phyloP scores from a whole-genome alignment of 2,888 invertebrate species.

The Microplitis deprimator region DNA sequence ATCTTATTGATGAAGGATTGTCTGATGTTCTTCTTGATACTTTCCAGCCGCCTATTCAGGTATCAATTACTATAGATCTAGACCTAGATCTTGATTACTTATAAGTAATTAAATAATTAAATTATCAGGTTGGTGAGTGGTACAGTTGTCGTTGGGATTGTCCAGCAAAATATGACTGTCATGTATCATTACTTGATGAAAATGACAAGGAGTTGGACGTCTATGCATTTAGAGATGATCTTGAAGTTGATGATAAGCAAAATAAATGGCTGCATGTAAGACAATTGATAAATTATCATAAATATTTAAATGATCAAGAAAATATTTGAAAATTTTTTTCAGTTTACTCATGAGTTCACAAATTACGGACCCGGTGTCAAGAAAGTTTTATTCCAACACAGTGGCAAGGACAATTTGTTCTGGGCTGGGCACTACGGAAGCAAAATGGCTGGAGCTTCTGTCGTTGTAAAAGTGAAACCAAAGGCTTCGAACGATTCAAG shows the following conservation, averaged over 20 bases:
- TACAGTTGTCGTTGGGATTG: background rate
- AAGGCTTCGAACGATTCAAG: background rate
- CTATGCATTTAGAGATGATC: background rate
- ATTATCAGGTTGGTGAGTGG: constrained; percentile 4
- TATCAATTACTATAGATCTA: constrained; percentile 46
- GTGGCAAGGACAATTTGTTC: constrained; percentile 75
- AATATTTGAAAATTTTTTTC: background rate
- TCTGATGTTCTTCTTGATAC: constrained; percentile 70
- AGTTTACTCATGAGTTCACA: constrained; percentile 73
- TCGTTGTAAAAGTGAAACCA: constrained; percentile 56
- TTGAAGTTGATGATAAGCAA: background rate
- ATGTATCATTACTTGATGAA: background rate
- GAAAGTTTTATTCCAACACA: constrained; percentile 73
- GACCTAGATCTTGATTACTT: no score
- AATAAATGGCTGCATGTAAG: constrained; percentile 32
- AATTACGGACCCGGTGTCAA: constrained; percentile 73
- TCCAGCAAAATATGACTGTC: background rate
- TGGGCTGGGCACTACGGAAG: constrained; percentile 80
- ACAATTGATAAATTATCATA: no score
- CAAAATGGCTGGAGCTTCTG: constrained; percentile 77
- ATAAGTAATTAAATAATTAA: background rate
- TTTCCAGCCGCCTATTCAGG: constrained; percentile 73
- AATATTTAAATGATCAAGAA: no score
- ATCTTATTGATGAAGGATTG: constrained; percentile 70
- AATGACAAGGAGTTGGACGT: background rate